Evolutionary conservation across 2,113 vertebrate genomes (phyloP).

Genomic region (Petromus typicus): DNA sequence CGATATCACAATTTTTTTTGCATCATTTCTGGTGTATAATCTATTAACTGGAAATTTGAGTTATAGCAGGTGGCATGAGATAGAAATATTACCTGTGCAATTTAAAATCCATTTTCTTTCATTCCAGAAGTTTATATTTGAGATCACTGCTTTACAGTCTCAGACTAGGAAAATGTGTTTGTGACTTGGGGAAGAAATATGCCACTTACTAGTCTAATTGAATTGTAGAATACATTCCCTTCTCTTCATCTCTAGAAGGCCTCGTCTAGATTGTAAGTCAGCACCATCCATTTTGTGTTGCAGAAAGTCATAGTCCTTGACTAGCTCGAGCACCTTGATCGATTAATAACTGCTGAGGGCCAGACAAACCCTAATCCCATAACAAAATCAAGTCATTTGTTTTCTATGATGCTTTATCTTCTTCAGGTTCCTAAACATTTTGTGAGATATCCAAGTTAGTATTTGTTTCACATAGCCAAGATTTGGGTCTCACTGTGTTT

Average conservation of each 20-base stretch:
- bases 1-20: neutral
- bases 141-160: slow-evolving; percentile 23
- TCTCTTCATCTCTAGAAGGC: neutral
- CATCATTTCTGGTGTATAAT: slow-evolving; percentile 54
- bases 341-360: neutral
- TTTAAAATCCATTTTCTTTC: slow-evolving; percentile 70
- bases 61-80: slow-evolving; percentile 64
- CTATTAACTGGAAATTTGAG: slow-evolving; percentile 48
- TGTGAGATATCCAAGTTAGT: neutral
- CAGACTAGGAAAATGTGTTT: slow-evolving; percentile 52
- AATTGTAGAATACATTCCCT: slow-evolving; percentile 43
- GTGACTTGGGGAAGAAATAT: slow-evolving; percentile 49
- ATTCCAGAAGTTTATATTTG: slow-evolving; percentile 44
- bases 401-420: neutral
- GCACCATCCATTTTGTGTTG: neutral
- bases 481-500: neutral
- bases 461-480: neutral
- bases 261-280: neutral
- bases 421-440: neutral
- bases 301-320: neutral
- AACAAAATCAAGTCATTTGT: neutral
- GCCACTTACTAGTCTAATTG: slow-evolving; percentile 17
- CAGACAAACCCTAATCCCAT: neutral
- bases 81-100: slow-evolving; percentile 62
- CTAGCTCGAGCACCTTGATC: neutral